phyloP scores from a whole-genome alignment of 2,113 vertebrate genomes.

The Prietella phreatophila region DNA sequence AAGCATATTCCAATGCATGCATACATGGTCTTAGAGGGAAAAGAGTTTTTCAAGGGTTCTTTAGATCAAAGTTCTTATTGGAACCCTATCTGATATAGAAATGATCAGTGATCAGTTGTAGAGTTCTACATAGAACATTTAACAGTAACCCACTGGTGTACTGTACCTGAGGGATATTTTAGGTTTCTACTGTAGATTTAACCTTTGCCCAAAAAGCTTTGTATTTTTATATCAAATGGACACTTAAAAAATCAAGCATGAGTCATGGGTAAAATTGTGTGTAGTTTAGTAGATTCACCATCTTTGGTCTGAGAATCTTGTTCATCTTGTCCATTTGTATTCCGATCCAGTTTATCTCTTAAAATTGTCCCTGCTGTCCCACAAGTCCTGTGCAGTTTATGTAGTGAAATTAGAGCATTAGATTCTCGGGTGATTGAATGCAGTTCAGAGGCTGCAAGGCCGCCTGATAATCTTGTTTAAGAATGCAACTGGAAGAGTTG shows the following conservation, averaged over 20 bases:
- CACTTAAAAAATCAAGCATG: too few species aligned
- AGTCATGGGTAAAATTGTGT: background rate
- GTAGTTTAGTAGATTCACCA: background rate
- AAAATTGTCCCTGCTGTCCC: background rate
- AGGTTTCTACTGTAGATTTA: background rate
- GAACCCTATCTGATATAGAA: background rate
- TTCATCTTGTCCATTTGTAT: background rate
- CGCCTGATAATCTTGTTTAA: slow-evolving; percentile 43
- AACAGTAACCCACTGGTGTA: background rate
- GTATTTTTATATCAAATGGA: background rate
- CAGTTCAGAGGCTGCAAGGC: slow-evolving; percentile 11
- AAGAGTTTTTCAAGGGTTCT: background rate
- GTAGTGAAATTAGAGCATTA: slow-evolving; percentile 19
- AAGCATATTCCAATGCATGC: background rate
- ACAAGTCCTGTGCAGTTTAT: slow-evolving; percentile 8
- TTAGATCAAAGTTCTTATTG: background rate
- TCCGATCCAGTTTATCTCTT: background rate
- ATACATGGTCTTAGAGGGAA: background rate
- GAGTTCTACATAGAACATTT: background rate
- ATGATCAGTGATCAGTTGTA: background rate
- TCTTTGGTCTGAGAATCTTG: background rate
- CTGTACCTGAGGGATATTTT: background rate
- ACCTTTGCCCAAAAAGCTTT: background rate
- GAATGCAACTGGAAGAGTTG: slow-evolving; percentile 64
- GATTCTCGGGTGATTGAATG: slow-evolving; percentile 35